Conservation (phyloP, 2,888 invertebrate species). For the Panzeria rudis region DNA sequence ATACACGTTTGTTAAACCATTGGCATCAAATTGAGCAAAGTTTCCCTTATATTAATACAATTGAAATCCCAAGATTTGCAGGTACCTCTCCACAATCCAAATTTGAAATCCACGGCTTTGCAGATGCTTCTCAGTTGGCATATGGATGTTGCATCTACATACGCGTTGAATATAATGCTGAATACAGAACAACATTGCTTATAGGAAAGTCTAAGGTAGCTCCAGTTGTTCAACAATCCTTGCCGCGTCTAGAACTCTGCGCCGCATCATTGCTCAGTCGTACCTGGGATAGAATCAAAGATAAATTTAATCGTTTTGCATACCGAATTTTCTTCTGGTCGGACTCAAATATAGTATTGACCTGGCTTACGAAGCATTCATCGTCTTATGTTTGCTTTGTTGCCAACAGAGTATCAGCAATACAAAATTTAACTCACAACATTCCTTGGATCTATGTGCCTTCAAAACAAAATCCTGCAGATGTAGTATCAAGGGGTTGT, state of each 20-base stretch:
- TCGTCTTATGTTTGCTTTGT: constrained; percentile 28
- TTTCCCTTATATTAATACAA: no score
- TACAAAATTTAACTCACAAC: constrained; percentile 22
- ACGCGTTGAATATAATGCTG: neutral
- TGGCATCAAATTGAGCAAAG: constrained; percentile 18
- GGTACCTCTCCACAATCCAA: no score
- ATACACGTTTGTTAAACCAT: neutral
- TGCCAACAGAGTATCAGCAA: constrained; percentile 10
- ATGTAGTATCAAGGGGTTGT: constrained; percentile 25
- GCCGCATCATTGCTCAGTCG: constrained; percentile 1
- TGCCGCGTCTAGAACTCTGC: constrained; percentile 11
- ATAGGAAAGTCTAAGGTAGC: constrained; percentile 34
- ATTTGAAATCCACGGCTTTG: no score
- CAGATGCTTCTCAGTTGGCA: no score
- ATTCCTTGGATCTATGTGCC: constrained; percentile 28
- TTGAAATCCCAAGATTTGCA: no score
- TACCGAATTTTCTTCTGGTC: constrained; percentile 57
- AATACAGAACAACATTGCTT: constrained; percentile 12
- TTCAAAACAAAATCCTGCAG: constrained; percentile 38
- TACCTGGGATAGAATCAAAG: constrained; percentile 33
- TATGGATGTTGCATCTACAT: constrained; percentile 29
- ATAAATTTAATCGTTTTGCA: constrained; percentile 8
- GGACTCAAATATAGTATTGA: constrained; percentile 54
- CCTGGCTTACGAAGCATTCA: constrained; percentile 18
- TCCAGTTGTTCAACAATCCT: constrained; percentile 20